A percentile compares a stretch with the other conserved stretches of the same genome.
phyloP scores from a whole-genome alignment of 2,888 invertebrate species.

The Athetis lepigone region DNA sequence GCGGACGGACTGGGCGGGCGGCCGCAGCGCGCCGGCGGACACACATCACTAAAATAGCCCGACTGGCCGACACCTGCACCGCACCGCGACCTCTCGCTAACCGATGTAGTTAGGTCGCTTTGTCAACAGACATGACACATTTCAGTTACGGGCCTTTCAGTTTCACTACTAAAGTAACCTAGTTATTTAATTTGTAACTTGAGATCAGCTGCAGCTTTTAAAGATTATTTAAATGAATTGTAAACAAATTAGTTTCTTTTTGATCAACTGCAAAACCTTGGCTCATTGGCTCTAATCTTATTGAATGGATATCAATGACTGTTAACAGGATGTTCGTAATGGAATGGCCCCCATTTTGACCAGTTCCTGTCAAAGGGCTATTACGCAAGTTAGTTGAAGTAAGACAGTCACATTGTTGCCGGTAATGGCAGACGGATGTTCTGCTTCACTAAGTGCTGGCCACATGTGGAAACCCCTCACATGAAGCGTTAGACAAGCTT shows the following conservation, averaged over 20 bases:
- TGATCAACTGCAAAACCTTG: conserved; percentile 2
- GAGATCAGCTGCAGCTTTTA: conserved; percentile 7
- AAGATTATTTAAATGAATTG: not conserved
- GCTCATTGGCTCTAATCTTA: conserved; percentile 16
- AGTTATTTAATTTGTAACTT: conserved; percentile 30
- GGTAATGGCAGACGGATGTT: conserved; percentile 77
- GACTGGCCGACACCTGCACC: conserved; percentile 83
- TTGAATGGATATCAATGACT: conserved; percentile 33
- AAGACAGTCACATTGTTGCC: conserved; percentile 62
- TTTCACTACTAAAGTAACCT: conserved; percentile 37
- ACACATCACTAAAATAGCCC: conserved; percentile 85
- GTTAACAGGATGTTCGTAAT: conserved; percentile 55
- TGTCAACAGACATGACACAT: conserved; percentile 80
- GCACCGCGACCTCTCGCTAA: conserved; percentile 81
- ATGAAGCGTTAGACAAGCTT: conserved; percentile 57
- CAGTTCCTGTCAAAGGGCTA: conserved; percentile 55
- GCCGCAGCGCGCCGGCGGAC: conserved; percentile 65
- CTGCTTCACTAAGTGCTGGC: conserved; percentile 49
- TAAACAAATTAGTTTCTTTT: not conserved
- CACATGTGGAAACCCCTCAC: conserved; percentile 57
- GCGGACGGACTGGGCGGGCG: conserved; percentile 83
- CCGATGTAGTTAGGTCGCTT: conserved; percentile 76
- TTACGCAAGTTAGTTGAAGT: conserved; percentile 65
- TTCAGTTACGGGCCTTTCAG: conserved; percentile 43
- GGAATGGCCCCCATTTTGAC: conserved; percentile 38